These are phyloP conservation scores for Megaptera novaeangliae DNA, from an alignment of 2,113 vertebrate genomes.

Conservation along the genomic window DNA sequence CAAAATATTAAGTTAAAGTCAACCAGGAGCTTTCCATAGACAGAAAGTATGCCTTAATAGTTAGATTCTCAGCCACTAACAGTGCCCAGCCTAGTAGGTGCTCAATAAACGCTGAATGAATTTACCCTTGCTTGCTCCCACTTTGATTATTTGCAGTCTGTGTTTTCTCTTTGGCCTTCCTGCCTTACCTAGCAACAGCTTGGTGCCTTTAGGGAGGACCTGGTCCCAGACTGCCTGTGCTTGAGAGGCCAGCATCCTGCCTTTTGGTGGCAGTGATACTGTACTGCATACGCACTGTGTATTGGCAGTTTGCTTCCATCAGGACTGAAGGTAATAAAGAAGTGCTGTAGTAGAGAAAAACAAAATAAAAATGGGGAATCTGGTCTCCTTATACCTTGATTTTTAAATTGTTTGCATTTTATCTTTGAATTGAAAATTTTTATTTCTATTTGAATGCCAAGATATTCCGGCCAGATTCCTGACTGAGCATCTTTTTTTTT, in stretches of 20 bases:
- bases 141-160: not conserved
- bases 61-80: not conserved
- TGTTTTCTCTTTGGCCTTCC: slow-evolving; percentile 31
- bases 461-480: not conserved
- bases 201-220: slow-evolving; percentile 13
- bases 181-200: slow-evolving; percentile 56
- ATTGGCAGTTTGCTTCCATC: not conserved
- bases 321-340: not conserved
- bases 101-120: not conserved
- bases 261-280: not conserved
- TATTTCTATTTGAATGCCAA: not conserved
- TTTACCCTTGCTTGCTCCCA: not conserved
- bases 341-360: not conserved
- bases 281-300: not conserved
- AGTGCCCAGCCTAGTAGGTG: not conserved
- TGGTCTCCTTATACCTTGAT: not conserved
- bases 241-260: slow-evolving; percentile 13
- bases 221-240: slow-evolving; percentile 36
- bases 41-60: not conserved
- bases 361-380: not conserved
- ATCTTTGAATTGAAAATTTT: not conserved
- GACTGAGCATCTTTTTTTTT: not conserved
- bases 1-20: not conserved
- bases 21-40: not conserved
- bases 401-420: not conserved